Evolutionary conservation across 2,113 vertebrate genomes (phyloP), one percentile per base, ranked within the genome.

Genomic region (Grallaria varia): DNA sequence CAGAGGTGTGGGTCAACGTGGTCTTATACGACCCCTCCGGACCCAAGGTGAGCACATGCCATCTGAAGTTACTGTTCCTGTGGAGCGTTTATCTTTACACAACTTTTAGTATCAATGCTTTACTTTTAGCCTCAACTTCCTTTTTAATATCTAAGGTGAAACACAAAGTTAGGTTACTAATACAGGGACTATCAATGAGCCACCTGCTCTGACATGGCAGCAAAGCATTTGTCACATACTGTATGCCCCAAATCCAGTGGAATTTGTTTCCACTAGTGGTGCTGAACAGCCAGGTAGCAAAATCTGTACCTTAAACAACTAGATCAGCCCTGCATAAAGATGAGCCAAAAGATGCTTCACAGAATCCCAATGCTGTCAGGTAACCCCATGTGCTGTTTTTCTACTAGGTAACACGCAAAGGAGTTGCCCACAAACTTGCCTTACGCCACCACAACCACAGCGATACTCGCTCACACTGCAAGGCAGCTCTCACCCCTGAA

Each of bases 1-100:
- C 0, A 4, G n/a, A 11, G 55, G 17, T 3, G 11, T 11, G 49
- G n/a, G 13, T 19, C 13, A 8, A 0, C 1, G 0, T 0, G 6
- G 39, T 9, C 47, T 18, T 5, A 27, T 35, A 72, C 11, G 50
- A 64, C 49, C 40, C 23, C 69, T 3, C 33, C 1, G 1, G 39
- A 35, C 31, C 23, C 1, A 0, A 37, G 59, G 67, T 3, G 10
- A 76, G 25, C 72, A 42, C 0, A 0, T 12, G 55, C 20, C 35
- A n/a, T 31, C 62, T 42, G 39, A 56, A 53, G 35, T 14, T 21
- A 39, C 58, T n/a, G 52, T 1, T 87, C 60, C 81, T 27, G 22
- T 1, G 12, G 18, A 93, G 37, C 3, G 14, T 4, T 56, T 24
- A 6, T 9, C 37, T 67, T 59, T 35, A 71, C n/a, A 27, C 27